Conservation (phyloP, 2,888 invertebrate genomes). For the Drosophila trichaetosa region DNA sequence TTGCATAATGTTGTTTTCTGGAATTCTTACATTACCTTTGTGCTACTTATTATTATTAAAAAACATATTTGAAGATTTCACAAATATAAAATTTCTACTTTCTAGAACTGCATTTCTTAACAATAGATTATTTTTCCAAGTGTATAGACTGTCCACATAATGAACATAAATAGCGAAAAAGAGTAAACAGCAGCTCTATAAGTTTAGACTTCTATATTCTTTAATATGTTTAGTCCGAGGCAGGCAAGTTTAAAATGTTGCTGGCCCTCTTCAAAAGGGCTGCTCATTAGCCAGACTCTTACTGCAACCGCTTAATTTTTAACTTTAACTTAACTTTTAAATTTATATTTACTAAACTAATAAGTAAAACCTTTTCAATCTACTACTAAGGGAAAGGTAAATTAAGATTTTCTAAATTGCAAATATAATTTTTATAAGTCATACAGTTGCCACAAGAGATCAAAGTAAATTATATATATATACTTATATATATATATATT, state of each 20-base stretch:
- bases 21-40: neutral
- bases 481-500: neutral
- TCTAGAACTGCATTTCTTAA: neutral
- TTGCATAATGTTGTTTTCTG: neutral
- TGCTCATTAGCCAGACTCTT: constrained; percentile 21
- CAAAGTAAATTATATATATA: no score
- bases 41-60: neutral
- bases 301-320: neutral
- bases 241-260: neutral
- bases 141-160: constrained; percentile 25
- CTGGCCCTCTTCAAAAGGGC: neutral
- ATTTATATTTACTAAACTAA: neutral
- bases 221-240: neutral
- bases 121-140: neutral
- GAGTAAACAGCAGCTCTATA: constrained; percentile 38
- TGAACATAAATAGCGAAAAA: constrained; percentile 14
- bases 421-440: neutral
- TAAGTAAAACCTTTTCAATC: neutral
- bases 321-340: neutral
- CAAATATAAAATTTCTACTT: neutral
- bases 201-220: constrained; percentile 12
- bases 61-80: neutral
- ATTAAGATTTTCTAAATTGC: neutral
- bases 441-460: neutral
- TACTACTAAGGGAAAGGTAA: neutral